Conservation (phyloP, 2,888 invertebrate genomes). For the Agonum fuliginosum region DNA sequence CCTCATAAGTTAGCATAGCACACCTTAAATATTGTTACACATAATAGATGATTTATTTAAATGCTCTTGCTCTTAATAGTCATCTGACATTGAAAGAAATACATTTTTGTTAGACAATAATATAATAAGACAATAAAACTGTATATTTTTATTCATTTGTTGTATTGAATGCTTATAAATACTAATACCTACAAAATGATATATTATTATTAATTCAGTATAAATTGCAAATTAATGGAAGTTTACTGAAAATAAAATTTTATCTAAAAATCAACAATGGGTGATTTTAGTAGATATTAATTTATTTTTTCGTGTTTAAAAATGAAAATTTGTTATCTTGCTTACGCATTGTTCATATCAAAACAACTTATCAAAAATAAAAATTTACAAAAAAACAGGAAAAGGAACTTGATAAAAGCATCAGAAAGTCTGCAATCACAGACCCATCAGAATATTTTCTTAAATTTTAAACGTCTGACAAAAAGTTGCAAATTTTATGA, state of each 20-base stretch:
- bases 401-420: constrained; percentile 29
- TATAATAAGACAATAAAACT: too few relatives aligned
- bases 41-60: constrained; percentile 13
- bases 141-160: too few relatives aligned
- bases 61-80: not conserved
- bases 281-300: too few relatives aligned
- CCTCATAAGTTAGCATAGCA: too few relatives aligned
- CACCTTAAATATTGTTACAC: constrained; percentile 20
- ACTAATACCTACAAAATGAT: too few relatives aligned
- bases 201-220: too few relatives aligned
- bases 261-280: too few relatives aligned
- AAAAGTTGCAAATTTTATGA: not conserved
- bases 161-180: too few relatives aligned
- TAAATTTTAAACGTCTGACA: not conserved
- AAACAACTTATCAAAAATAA: constrained; percentile 24
- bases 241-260: too few relatives aligned
- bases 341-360: constrained; percentile 7
- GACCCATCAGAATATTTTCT: not conserved
- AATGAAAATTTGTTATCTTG: constrained; percentile 8
- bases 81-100: not conserved
- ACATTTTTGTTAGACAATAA: not conserved
- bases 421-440: not conserved
- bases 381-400: constrained; percentile 8
- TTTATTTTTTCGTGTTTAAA: not conserved
- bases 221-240: too few relatives aligned